Base-by-base conservation (phyloP, 2,888 invertebrate genomes). In the Hofmannophila pseudospretella region DNA sequence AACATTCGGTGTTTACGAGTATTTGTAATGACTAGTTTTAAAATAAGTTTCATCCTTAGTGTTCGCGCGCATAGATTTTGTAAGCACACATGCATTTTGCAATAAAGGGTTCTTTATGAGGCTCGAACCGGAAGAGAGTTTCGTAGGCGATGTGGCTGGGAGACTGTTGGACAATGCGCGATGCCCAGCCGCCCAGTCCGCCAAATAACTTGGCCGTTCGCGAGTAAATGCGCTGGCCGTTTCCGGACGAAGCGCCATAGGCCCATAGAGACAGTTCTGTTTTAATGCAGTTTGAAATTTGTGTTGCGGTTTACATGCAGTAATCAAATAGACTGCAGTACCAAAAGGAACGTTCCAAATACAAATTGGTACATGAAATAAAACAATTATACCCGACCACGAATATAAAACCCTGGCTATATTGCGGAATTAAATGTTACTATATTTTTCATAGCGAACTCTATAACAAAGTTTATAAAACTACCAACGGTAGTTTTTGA, bases 41-140 rank as follows among this genome's bases (percentile, higher is more conserved):
- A 35, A 39, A 32, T 34, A 28, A 34, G 28, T 33, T 25, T 29
- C 7, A 16, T 19, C 50, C 51, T 58, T 60, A 23, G 8, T 23
- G 4, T 26, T 22, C 2, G 54, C 62, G 58, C 48, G 58, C 61
- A 62, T 67, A 67, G 59, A 72, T 71, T 64, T 65, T 52, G 52
- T 55, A 63, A 64, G 61, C 62, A 63, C 51, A 61, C 59, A 65
- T 54, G 59, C 58, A 40, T 40, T 34, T 36, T 43, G 71, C 57
- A 62, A 72, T 75, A 77, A 74, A 77, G 60, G 59, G 61, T 65
- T 66, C 68, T 77, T 77, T 79, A 76, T 69, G 73, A 54, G 61
- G 62, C 63, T 62, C 52, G 51, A 54, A 67, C 64, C 67, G 67
- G 67, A 63, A 63, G 58, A 52, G 71, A 53, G 71, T 60, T 62